Percentiles rank a stretch among this genome's conserved stretches.
These are phyloP conservation scores for Lamproptera curius DNA, from an alignment of 2,888 invertebrate species.

Conservation along the genomic window DNA sequence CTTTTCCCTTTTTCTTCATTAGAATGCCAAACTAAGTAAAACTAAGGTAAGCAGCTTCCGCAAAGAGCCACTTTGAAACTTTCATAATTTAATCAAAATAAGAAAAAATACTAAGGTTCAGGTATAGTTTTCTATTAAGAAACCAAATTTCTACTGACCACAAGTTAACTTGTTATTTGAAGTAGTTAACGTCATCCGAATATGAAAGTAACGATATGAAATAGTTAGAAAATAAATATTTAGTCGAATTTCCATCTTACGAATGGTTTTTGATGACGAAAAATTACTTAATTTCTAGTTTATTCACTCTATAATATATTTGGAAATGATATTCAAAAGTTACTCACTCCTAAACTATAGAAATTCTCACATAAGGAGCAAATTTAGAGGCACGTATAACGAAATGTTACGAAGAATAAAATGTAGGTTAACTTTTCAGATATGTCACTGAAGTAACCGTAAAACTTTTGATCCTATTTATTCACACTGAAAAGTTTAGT, in stretches of 20 bases:
- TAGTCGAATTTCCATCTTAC: slow-evolving; percentile 16
- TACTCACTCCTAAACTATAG: slow-evolving; percentile 5
- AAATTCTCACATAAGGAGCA: slow-evolving; percentile 19
- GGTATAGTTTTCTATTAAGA: slow-evolving; percentile 21
- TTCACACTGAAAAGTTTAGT: slow-evolving; percentile 20
- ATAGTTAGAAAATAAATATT: slow-evolving; percentile 11
- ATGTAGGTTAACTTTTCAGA: slow-evolving; percentile 24
- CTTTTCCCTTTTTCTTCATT: slow-evolving; percentile 4
- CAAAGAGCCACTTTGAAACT: slow-evolving; percentile 20
- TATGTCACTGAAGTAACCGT: slow-evolving; percentile 22
- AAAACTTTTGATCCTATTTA: neutral
- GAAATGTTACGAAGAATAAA: slow-evolving; percentile 20
- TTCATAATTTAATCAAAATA: slow-evolving; percentile 20
- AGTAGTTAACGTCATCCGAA: too few species aligned
- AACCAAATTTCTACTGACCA: slow-evolving; percentile 19
- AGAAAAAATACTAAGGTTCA: slow-evolving; percentile 17
- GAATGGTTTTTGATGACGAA: slow-evolving; percentile 12
- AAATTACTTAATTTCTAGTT: too few species aligned
- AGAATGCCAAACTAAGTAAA: slow-evolving; percentile 14
- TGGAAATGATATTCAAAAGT: too few species aligned
- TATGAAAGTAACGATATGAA: too few species aligned
- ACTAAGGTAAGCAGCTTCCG: slow-evolving; percentile 12
- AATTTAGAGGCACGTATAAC: slow-evolving; percentile 22
- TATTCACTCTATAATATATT: too few species aligned
- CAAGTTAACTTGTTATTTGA: slow-evolving; percentile 19